Evolutionary conservation across 1,140 invertebrate species (phyloP).

Genomic region (Drosophila pallidifrons): DNA sequence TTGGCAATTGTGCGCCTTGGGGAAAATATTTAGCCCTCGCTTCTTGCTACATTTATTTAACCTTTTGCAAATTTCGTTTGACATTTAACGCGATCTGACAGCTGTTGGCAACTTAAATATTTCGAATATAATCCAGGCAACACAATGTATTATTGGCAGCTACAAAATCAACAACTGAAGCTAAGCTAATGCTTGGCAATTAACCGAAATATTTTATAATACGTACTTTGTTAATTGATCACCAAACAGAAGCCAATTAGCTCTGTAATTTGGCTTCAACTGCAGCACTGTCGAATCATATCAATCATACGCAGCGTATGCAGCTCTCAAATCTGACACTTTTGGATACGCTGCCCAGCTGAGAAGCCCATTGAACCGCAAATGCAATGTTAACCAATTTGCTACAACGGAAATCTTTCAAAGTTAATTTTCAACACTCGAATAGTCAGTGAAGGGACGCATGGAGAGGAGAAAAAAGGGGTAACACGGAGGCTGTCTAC

Average conservation of each 20-base stretch:
- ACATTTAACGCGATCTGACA: conserved; percentile 31
- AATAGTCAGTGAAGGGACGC: conserved; percentile 15
- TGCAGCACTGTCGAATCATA: conserved; percentile 39
- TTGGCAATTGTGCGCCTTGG: conserved; percentile 44
- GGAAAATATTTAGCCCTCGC: conserved; percentile 23
- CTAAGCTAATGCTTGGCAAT: background rate
- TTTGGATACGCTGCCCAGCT: background rate
- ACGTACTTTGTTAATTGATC: background rate
- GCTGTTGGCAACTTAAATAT: conserved; percentile 27
- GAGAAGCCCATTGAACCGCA: conserved; percentile 66
- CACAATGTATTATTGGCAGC: background rate
- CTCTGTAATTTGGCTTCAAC: background rate
- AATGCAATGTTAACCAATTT: conserved; percentile 76
- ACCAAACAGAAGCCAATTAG: background rate
- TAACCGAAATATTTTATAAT: background rate
- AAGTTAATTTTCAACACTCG: conserved; percentile 79
- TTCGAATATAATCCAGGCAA: background rate
- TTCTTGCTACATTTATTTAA: conserved; percentile 37
- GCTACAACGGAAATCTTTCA: conserved; percentile 73
- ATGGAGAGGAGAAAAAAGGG: background rate
- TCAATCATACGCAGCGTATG: conserved; percentile 69
- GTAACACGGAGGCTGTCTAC: background rate
- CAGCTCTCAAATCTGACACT: conserved; percentile 35
- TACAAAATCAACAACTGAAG: background rate
- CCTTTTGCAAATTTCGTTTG: conserved; percentile 28